Conservation (phyloP, 64 coral and sea anemone genomes). For the Montipora cactus region DNA sequence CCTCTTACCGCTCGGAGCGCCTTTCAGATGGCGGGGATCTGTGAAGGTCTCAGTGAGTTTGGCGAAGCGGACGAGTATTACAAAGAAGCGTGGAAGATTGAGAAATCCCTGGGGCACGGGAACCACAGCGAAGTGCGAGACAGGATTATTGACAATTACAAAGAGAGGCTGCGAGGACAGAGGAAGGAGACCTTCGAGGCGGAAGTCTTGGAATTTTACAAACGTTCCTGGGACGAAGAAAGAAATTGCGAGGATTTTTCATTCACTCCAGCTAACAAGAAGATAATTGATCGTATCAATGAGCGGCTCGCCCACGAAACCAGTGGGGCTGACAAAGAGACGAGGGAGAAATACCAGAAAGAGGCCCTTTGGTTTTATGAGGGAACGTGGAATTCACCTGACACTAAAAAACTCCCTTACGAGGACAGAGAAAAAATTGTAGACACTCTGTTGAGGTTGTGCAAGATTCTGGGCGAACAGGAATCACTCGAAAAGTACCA, state of each 20-base stretch:
- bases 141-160: neutral
- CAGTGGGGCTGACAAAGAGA: neutral
- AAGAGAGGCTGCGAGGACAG: neutral
- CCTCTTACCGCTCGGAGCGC: conserved; percentile 33
- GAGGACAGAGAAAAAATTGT: neutral
- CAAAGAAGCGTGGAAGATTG: conserved; percentile 53
- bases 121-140: conserved; percentile 11
- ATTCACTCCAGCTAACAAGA: neutral
- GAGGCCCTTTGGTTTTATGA: conserved; percentile 41
- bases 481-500: neutral
- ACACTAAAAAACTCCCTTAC: conserved; percentile 7
- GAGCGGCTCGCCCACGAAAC: neutral
- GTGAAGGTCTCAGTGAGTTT: neutral
- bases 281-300: neutral
- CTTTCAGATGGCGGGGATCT: conserved; percentile 45
- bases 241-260: neutral
- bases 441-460: neutral
- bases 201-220: conserved; percentile 10
- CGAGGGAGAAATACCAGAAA: neutral
- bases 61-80: conserved; percentile 43
- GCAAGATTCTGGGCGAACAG: neutral
- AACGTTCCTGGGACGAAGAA: conserved; percentile 15
- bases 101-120: conserved; percentile 25
- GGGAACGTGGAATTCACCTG: conserved; percentile 21
- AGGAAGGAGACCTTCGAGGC: neutral